phyloP scores from a whole-genome alignment of 1,140 invertebrate genomes.

The Aphidius ervi region DNA sequence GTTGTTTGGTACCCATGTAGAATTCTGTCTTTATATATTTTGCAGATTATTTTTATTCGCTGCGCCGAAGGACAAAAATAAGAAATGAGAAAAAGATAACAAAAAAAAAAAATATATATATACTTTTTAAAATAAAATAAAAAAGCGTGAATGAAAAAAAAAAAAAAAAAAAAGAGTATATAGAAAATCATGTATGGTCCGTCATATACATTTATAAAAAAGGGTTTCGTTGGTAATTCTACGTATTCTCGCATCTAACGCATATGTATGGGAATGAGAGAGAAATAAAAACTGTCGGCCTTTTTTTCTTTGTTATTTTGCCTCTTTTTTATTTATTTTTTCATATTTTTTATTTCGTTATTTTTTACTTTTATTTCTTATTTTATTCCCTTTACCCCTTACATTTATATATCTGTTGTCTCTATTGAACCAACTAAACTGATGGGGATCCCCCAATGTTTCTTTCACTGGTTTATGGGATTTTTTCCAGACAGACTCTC shows the following conservation, averaged over 20 bases:
- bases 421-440: constrained; percentile 34
- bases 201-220: constrained; percentile 39
- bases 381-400: constrained; percentile 15
- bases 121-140: not conserved
- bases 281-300: constrained; percentile 19
- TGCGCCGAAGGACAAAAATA: not conserved
- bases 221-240: constrained; percentile 41
- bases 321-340: constrained; percentile 12
- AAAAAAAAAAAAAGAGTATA: constrained; percentile 27
- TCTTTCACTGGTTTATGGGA: constrained; percentile 55
- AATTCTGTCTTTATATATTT: constrained; percentile 6
- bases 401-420: constrained; percentile 18
- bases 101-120: not conserved
- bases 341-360: constrained; percentile 9
- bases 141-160: constrained; percentile 11
- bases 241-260: too few species aligned
- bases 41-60: not conserved
- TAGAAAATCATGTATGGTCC: constrained; percentile 51
- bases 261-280: not conserved
- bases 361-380: constrained; percentile 15
- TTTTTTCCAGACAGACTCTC: constrained; percentile 48
- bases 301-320: constrained; percentile 22
- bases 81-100: constrained; percentile 9
- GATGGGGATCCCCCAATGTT: constrained; percentile 24
- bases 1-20: not conserved